phyloP scores from a whole-genome alignment of 1,140 invertebrate species.

The Drosophila pseudoananassae region DNA sequence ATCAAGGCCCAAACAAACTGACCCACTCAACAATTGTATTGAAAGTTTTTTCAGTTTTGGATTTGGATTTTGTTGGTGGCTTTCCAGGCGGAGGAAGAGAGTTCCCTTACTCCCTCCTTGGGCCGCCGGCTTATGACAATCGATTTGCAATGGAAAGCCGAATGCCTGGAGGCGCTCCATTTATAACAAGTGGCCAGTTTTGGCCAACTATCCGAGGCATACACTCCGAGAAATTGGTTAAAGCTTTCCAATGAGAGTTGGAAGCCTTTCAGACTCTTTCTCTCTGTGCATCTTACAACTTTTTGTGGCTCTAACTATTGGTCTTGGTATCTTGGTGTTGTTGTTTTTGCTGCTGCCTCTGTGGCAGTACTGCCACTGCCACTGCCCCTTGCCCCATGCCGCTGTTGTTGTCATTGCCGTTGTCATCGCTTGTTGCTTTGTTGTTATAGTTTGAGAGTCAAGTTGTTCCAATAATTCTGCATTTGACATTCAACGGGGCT shows the following conservation, averaged over 20 bases:
- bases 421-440: conserved; percentile 63
- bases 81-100: not conserved
- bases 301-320: conserved; percentile 30
- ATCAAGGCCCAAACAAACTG: conserved; percentile 49
- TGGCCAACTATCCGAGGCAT: conserved; percentile 32
- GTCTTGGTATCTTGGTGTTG: conserved; percentile 12
- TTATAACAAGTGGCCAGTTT: conserved; percentile 75
- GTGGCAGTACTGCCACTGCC: not conserved
- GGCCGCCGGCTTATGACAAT: conserved; percentile 72
- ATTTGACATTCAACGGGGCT: conserved; percentile 75
- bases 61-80: not conserved
- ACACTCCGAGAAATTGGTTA: conserved; percentile 12
- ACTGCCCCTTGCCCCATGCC: too few species aligned
- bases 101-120: conserved; percentile 11
- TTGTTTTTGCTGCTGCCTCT: conserved; percentile 7
- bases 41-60: conserved; percentile 33
- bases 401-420: conserved; percentile 36
- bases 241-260: not conserved
- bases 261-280: not conserved
- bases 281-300: conserved; percentile 23
- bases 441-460: conserved; percentile 69
- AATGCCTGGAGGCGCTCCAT: conserved; percentile 74
- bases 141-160: conserved; percentile 79
- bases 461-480: conserved; percentile 80
- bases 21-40: conserved; percentile 58